phyloP scores from a whole-genome alignment of 2,888 invertebrate genomes.

The Dioctria rufipes region DNA sequence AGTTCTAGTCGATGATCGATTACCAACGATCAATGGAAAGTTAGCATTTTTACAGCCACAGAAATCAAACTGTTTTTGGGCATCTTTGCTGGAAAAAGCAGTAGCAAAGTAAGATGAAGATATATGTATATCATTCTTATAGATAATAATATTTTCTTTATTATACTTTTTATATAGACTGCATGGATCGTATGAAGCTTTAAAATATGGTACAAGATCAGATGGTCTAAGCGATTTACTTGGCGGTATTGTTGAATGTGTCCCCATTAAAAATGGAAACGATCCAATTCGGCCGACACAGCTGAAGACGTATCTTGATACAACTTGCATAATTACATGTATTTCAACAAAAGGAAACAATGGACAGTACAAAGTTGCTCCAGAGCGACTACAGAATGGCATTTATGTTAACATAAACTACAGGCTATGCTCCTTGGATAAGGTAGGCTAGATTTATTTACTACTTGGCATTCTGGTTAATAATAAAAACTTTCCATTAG shows the following conservation, averaged over 20 bases:
- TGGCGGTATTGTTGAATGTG: constrained; percentile 89
- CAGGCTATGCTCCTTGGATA: constrained; percentile 81
- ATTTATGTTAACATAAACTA: constrained; percentile 87
- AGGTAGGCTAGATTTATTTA: constrained; percentile 70
- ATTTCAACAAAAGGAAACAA: constrained; percentile 71
- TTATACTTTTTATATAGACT: constrained; percentile 73
- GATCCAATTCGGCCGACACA: constrained; percentile 77
- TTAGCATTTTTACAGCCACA: constrained; percentile 89
- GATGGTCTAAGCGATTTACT: constrained; percentile 92
- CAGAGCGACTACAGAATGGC: constrained; percentile 77
- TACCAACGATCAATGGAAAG: constrained; percentile 90
- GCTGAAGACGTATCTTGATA: constrained; percentile 81
- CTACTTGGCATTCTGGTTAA: background rate
- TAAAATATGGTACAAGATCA: constrained; percentile 91
- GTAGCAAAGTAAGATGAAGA: constrained; percentile 85
- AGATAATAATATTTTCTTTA: background rate
- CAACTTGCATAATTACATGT: constrained; percentile 89
- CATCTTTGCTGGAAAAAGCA: constrained; percentile 91
- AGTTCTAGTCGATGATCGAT: constrained; percentile 88
- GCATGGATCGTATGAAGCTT: constrained; percentile 93
- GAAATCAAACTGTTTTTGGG: constrained; percentile 88
- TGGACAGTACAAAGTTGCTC: constrained; percentile 73
- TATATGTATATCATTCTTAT: background rate
- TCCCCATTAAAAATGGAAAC: constrained; percentile 80
- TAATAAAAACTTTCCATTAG: constrained; percentile 65